These are phyloP conservation scores for Sebastes diaconus DNA, from an alignment of 2,797 vertebrate species.

Conservation along the genomic window DNA sequence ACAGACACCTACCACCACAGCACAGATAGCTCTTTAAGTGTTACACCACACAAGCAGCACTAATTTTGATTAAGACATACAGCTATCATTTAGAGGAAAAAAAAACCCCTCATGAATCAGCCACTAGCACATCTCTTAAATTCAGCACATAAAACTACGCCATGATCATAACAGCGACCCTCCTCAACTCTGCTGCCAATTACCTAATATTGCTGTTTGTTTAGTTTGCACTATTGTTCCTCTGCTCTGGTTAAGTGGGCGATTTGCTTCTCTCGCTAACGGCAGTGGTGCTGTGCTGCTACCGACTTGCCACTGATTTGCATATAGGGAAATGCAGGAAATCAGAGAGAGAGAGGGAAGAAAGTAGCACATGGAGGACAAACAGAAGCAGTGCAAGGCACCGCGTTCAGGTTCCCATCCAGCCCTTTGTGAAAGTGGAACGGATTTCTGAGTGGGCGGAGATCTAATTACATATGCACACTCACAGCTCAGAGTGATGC, in stretches of 20 bases:
- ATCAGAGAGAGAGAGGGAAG: constrained; percentile 32
- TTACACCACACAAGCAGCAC: constrained; percentile 47
- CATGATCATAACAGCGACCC: constrained; percentile 54
- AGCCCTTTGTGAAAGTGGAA: constrained; percentile 83
- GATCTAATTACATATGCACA: constrained; percentile 88
- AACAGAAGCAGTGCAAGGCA: constrained; percentile 59
- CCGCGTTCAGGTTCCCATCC: constrained; percentile 74
- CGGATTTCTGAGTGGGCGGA: constrained; percentile 86
- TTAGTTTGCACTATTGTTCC: constrained; percentile 71
- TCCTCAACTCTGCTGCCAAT: constrained; percentile 66
- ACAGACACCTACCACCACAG: constrained; percentile 40
- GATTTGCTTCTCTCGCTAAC: constrained; percentile 71
- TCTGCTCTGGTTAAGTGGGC: constrained; percentile 76
- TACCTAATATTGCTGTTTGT: constrained; percentile 74
- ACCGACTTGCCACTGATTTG: constrained; percentile 61
- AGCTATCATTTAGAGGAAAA: constrained; percentile 33
- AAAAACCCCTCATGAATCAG: constrained; percentile 42
- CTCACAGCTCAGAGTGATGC: constrained; percentile 83
- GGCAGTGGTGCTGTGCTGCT: constrained; percentile 53
- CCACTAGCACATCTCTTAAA: constrained; percentile 46
- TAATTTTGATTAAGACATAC: constrained; percentile 53
- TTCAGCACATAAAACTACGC: constrained; percentile 42
- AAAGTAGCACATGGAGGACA: constrained; percentile 70
- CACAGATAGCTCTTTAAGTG: constrained; percentile 21
- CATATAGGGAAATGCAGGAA: constrained; percentile 67